Evolutionary conservation across 2,888 invertebrate genomes (phyloP).

Genomic region (Acrocera orbiculus): DNA sequence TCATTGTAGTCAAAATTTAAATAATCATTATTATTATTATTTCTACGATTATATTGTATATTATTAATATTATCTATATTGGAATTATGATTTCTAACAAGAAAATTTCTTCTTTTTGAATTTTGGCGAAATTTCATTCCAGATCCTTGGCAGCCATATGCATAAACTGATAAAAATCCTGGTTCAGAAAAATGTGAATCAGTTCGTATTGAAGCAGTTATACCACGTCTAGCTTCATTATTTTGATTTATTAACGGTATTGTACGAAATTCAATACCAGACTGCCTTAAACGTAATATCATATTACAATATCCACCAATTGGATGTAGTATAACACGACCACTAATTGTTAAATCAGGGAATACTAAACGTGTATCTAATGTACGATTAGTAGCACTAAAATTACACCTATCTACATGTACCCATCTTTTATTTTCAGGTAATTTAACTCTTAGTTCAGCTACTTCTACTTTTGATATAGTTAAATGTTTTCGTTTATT

Average conservation of each 20-base stretch:
- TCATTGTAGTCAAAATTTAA: not conserved
- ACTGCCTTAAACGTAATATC: conserved; percentile 56
- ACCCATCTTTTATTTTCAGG: conserved; percentile 51
- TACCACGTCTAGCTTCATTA: conserved; percentile 18
- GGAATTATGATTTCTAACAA: not conserved
- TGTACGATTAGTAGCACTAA: conserved; percentile 53
- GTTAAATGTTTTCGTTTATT: conserved; percentile 8
- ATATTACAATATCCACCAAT: conserved; percentile 49
- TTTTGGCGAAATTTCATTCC: conserved; percentile 24
- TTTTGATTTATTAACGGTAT: conserved; percentile 33
- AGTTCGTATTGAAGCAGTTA: conserved; percentile 36
- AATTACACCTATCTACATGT: conserved; percentile 56
- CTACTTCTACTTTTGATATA: conserved; percentile 22
- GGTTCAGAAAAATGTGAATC: conserved; percentile 73
- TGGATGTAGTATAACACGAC: conserved; percentile 45
- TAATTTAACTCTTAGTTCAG: conserved; percentile 37
- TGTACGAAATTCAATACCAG: conserved; percentile 62
- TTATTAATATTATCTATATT: not conserved
- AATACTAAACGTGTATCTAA: conserved; percentile 60
- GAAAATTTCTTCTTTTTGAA: conserved; percentile 24
- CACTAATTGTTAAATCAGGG: conserved; percentile 63
- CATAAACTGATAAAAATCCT: conserved; percentile 69
- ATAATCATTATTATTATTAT: not conserved
- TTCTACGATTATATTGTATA: not conserved
- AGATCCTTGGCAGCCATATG: conserved; percentile 56